Base-by-base conservation (phyloP, 1,140 invertebrate species). In the Zaprionus davidi region DNA sequence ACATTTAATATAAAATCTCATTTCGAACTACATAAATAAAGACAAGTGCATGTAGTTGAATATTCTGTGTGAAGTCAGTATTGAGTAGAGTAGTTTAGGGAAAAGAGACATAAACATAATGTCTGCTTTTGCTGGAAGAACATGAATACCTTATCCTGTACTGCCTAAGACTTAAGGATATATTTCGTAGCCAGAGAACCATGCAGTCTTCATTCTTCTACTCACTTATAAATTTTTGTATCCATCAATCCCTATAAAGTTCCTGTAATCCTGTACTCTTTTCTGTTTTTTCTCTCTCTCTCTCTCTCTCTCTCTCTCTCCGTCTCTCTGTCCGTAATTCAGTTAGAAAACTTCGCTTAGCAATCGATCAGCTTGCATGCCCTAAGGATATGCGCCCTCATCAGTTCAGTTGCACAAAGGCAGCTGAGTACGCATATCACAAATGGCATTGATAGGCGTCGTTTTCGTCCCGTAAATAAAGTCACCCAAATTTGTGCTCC, bases 401-500 rank as follows among this genome's bases (percentile, higher is more conserved):
- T 62, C 57, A 69, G 22, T 74, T 36, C 11, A 34, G 31, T 22
- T 1, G 5, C 34, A 56, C 49, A 56, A 62, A 34, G 12, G 26
- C 26, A 28, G 5, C 4, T 34, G 6, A 34, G 31, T 17, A 12
- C 24, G 46, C 38, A 15, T 59, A 60, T 53, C 51, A 9, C 31
- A 34, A 34, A 34, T 34, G 9, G 53, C 59, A 59, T 28, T 20
- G 62, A 22, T 38, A 20, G 28, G 63, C 44, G 41, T 51, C 36
- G 31, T 22, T 65, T 65, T 41, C 15, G 70, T 5, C 5, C 38
- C 22, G 41, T n/a, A 62, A 62, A 62, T 26, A 15, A n/a, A 38
- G 36, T 55, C 49, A 38, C 38, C 60, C 68, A 51, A 69, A 69
- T 62, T 62, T 56, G 28, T n/a, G 38, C 31, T 41, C 17, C 57